Evolutionary conservation across 2,113 vertebrate genomes (phyloP), one percentile per base, ranked within the genome.

Genomic region (Gobiocypris rarus): DNA sequence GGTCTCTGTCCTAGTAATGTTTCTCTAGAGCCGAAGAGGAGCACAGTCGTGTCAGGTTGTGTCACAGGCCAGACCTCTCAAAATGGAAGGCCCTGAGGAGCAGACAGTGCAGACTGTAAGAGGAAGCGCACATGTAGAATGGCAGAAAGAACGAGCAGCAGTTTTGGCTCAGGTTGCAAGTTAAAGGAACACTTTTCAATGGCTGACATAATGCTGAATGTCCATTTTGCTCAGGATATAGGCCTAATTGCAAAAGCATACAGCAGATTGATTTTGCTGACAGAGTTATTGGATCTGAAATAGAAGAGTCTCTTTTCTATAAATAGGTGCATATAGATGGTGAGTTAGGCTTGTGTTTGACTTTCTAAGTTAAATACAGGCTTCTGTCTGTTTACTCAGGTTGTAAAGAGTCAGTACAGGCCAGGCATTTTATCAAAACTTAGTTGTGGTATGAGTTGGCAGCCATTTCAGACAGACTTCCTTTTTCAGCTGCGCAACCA

Each of bases 401-500:
- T 61, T 85, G 88, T 73, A 84, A 85, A 78, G 83, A 84, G 86
- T 86, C 24, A 52, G 45, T 4, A 84, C 86, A 88, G 85, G 89
- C 85, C 86, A 83, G 88, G 81, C 89, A 85, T 89, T 91, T 92
- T 89, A 86, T 91, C 90, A 83, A 65, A 81, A 52, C 52, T 61
- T 56, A 70, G 24, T 92, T 76, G 41, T 92, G 89, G 89, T 91
- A 86, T 87, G 17, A 89, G 89, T 85, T 87, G 91, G 92, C 93
- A 90, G 92, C 92, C 93, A 93, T 94, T 92, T 91, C 90, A 90
- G 83, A 89, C 81, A 89, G 91, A 75, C 90, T 93, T 93, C 91
- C 90, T 88, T 86, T 92, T 90, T 91, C 88, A 82, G 83, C 89
- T 86, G 86, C 89, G 89, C 86, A 88, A 86, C 89, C 89, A 86